Conservation (phyloP, 2,797 vertebrate genomes). For the Melanogrammus aeglefinus region DNA sequence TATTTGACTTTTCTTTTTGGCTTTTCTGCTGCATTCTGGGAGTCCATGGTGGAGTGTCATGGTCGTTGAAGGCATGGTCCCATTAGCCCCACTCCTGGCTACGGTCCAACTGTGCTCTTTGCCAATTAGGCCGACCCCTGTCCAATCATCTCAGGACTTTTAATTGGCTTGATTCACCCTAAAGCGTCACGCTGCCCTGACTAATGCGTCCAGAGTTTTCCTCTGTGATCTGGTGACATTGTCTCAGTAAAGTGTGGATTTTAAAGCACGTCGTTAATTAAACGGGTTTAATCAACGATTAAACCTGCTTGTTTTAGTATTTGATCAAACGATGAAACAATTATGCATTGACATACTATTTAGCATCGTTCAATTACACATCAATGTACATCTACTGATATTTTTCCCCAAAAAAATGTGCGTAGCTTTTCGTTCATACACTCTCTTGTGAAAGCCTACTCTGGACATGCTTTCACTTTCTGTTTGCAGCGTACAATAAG, state of each 20-base stretch:
- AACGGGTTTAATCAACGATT: neutral
- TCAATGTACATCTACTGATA: neutral
- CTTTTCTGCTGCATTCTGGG: neutral
- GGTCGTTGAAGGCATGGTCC: conserved; percentile 14
- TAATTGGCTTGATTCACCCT: conserved; percentile 46
- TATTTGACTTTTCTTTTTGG: neutral
- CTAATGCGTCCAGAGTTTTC: conserved; percentile 28
- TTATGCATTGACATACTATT: neutral
- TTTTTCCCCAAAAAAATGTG: neutral
- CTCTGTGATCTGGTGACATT: conserved; percentile 24
- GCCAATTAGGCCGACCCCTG: conserved; percentile 29
- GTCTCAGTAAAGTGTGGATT: neutral
- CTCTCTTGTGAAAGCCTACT: neutral
- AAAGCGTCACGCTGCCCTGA: conserved; percentile 7
- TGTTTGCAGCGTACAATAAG: conserved; percentile 19
- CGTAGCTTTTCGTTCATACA: neutral
- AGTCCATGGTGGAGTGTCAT: neutral
- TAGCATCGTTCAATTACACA: neutral
- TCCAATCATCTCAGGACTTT: conserved; percentile 26
- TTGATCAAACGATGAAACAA: neutral
- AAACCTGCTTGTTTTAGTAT: no score
- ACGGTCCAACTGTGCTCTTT: conserved; percentile 14
- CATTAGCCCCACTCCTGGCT: conserved; percentile 7
- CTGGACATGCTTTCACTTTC: neutral
- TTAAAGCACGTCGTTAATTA: neutral